Conservation (phyloP, 37 sponge, comb jelly and placozoan genomes). For the Spongilla lacustris region DNA sequence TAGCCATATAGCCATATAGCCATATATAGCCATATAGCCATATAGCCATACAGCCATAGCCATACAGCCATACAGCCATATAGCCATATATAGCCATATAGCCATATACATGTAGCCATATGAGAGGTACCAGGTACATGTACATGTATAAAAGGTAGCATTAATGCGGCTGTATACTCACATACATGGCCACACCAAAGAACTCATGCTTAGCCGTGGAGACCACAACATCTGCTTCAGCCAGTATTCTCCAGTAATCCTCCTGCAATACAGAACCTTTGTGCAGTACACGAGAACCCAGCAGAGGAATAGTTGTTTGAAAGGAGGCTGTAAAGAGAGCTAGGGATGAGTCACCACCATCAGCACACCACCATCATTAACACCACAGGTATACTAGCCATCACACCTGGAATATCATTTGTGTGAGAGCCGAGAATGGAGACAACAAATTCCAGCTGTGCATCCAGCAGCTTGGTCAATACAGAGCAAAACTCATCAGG, state of each 20-base stretch:
- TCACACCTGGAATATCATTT: slow-evolving; percentile 80
- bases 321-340: slow-evolving; percentile 45
- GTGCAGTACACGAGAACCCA: slow-evolving; percentile 50
- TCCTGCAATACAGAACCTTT: slow-evolving; percentile 37
- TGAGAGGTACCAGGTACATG: not conserved
- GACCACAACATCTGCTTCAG: slow-evolving; percentile 75
- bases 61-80: too few relatives aligned
- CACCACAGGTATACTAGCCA: not conserved
- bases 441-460: slow-evolving; percentile 56
- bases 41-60: too few relatives aligned
- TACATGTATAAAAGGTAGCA: not conserved
- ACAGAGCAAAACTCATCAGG: slow-evolving; percentile 81
- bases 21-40: too few relatives aligned
- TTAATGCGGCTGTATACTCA: too few relatives aligned
- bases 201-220: slow-evolving; percentile 93
- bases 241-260: slow-evolving; percentile 69
- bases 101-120: not conserved
- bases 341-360: not conserved
- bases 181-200: slow-evolving; percentile 95
- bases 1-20: too few relatives aligned
- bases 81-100: too few relatives aligned
- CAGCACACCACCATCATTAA: not conserved
- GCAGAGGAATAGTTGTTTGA: not conserved
- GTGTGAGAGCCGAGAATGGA: slow-evolving; percentile 82
- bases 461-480: slow-evolving; percentile 49